phyloP scores from a whole-genome alignment of 2,113 vertebrate genomes.

The Tretioscincus oriximinensis region DNA sequence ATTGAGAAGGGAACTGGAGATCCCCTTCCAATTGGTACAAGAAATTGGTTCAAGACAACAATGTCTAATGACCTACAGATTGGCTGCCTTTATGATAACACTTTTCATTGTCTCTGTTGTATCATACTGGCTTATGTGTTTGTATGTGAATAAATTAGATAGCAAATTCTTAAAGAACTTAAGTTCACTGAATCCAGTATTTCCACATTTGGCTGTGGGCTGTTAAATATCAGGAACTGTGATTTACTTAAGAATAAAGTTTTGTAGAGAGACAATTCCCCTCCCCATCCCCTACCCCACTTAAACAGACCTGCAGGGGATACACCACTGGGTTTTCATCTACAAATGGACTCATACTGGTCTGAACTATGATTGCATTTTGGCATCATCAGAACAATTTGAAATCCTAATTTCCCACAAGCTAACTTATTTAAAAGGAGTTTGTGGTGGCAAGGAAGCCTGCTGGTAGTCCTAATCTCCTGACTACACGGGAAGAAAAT shows the following conservation, averaged over 20 bases:
- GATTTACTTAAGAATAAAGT: not conserved
- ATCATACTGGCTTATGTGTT: not conserved
- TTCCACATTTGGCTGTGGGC: not conserved
- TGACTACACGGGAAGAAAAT: constrained; percentile 42
- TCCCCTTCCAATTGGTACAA: not conserved
- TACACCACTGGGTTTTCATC: not conserved
- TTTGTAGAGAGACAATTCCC: not conserved
- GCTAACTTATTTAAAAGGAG: constrained; percentile 62
- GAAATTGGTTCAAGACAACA: not conserved
- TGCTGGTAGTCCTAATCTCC: constrained; percentile 64
- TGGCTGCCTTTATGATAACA: not conserved
- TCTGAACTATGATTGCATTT: constrained; percentile 38
- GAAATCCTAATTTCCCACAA: constrained; percentile 66
- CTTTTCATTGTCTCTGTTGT: not conserved
- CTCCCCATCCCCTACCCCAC: not conserved
- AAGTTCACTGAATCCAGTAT: not conserved
- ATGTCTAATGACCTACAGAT: not conserved
- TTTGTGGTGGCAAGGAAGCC: constrained; percentile 65
- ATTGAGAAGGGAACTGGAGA: too few species aligned
- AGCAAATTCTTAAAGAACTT: not conserved
- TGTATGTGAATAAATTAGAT: not conserved
- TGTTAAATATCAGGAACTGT: constrained; percentile 1
- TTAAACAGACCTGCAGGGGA: accelerated
- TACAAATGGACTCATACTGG: not conserved
- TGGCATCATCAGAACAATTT: constrained; percentile 58